A percentile compares a stretch with the other conserved stretches of the same genome.
These are phyloP conservation scores for Chorisops tibialis DNA, from an alignment of 2,888 invertebrate genomes.

Conservation along the genomic window DNA sequence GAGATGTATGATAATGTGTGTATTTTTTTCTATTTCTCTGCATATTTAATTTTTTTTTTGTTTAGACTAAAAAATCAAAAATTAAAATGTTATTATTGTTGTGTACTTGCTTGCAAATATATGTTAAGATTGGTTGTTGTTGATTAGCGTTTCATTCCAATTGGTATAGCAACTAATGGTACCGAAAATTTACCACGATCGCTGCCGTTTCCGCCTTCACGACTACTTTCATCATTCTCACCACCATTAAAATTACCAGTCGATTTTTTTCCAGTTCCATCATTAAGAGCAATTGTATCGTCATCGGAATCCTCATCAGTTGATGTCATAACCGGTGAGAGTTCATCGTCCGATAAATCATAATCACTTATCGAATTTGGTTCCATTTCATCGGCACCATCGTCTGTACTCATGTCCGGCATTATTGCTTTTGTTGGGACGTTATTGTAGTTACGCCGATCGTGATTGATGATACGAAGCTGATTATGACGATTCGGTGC, in stretches of 20 bases:
- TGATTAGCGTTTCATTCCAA: conserved; percentile 29
- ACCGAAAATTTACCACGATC: conserved; percentile 25
- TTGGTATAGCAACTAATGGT: conserved; percentile 31
- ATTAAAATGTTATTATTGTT: too few relatives aligned
- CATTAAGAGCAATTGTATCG: conserved; percentile 14
- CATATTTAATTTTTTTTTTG: not conserved
- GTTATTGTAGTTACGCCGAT: not conserved
- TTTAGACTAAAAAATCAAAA: not conserved
- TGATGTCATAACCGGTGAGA: conserved; percentile 32
- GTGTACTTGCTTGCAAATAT: not conserved
- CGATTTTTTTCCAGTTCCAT: not conserved
- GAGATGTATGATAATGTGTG: too few relatives aligned
- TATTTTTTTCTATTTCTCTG: not conserved
- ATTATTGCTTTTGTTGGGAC: conserved; percentile 1
- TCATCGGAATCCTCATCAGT: conserved; percentile 29
- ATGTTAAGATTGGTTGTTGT: not conserved
- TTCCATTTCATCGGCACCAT: conserved; percentile 25
- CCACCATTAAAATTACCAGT: not conserved
- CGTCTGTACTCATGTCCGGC: conserved; percentile 9
- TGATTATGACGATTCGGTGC: not conserved
- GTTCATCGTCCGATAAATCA: conserved; percentile 31
- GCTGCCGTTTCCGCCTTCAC: conserved; percentile 12
- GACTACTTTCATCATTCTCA: conserved; percentile 4
- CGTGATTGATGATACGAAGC: not conserved
- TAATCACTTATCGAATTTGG: conserved; percentile 32